Percentiles rank a stretch among this genome's conserved stretches.
Evolutionary conservation across 2,888 invertebrate species (phyloP).

Genomic region (Hydrotaea cyrtoneurina): DNA sequence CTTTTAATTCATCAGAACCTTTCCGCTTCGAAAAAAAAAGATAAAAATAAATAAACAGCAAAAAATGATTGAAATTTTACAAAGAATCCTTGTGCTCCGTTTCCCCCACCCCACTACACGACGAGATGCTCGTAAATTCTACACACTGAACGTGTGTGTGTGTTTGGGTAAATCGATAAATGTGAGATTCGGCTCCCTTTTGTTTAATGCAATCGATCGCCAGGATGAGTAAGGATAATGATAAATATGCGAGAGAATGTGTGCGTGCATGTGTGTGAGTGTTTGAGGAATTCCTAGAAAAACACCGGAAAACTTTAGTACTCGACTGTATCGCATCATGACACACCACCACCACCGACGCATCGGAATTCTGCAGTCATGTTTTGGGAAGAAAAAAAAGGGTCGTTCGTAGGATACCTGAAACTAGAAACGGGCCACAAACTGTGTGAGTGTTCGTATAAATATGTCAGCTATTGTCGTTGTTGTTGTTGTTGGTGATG

Average conservation of each 20-base stretch:
- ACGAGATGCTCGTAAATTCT: not conserved
- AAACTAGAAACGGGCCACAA: conserved; percentile 21
- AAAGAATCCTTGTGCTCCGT: not conserved
- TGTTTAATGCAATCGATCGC: conserved; percentile 52
- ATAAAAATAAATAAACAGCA: not conserved
- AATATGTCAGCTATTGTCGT: conserved; percentile 51
- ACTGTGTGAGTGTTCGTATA: conserved; percentile 44
- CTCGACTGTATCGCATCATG: not conserved
- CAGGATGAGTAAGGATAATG: conserved; percentile 38
- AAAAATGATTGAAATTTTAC: conserved; percentile 4
- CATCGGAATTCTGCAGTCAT: conserved; percentile 7
- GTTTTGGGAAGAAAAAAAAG: conserved; percentile 36
- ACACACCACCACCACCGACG: conserved; percentile 19
- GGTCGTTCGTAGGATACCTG: conserved; percentile 53
- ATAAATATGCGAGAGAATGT: not conserved
- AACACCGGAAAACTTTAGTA: conserved; percentile 56
- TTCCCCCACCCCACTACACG: not conserved
- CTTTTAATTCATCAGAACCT: conserved; percentile 32
- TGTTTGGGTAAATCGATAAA: conserved; percentile 11
- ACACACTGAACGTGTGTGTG: no score
- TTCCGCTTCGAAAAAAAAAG: conserved; percentile 1
- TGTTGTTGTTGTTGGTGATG: conserved; percentile 44
- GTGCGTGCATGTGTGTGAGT: not conserved
- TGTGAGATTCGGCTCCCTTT: conserved; percentile 18
- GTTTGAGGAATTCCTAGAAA: conserved; percentile 49